These are phyloP conservation scores for Trichechus manatus DNA, from an alignment of 2,113 vertebrate species.

Conservation along the genomic window DNA sequence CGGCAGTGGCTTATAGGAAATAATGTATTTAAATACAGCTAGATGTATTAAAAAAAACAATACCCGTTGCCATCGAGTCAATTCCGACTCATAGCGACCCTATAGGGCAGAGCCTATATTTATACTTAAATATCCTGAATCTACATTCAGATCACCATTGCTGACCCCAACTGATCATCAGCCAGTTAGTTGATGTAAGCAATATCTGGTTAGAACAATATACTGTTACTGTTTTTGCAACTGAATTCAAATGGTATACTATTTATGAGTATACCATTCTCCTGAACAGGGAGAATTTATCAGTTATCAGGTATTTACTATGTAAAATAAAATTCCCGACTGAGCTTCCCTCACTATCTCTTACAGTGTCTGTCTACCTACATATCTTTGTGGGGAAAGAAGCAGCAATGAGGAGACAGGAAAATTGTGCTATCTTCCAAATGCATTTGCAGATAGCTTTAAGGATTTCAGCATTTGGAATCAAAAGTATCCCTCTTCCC, in stretches of 20 bases:
- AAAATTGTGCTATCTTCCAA: background rate
- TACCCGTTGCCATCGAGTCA: too few relatives aligned
- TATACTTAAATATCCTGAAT: constrained; percentile 10
- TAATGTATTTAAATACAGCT: background rate
- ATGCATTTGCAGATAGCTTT: background rate
- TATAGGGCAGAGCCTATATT: background rate
- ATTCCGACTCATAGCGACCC: too few relatives aligned
- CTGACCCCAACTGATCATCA: background rate
- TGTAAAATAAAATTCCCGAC: background rate
- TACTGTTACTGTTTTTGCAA: background rate
- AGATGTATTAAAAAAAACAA: too few relatives aligned
- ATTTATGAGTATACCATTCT: background rate
- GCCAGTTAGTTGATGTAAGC: background rate
- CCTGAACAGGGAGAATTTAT: background rate
- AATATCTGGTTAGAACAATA: background rate
- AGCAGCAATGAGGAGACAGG: too few relatives aligned
- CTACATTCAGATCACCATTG: background rate
- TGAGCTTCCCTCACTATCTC: background rate
- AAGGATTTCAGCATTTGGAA: background rate
- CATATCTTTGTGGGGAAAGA: background rate
- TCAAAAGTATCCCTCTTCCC: accelerated
- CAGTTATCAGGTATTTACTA: background rate
- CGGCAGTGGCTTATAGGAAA: too few relatives aligned
- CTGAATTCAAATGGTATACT: background rate
- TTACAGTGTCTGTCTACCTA: background rate